Evolutionary conservation across 2,888 invertebrate genomes (phyloP), one percentile per base, ranked within the genome.

Genomic region (Julus scandinavius): DNA sequence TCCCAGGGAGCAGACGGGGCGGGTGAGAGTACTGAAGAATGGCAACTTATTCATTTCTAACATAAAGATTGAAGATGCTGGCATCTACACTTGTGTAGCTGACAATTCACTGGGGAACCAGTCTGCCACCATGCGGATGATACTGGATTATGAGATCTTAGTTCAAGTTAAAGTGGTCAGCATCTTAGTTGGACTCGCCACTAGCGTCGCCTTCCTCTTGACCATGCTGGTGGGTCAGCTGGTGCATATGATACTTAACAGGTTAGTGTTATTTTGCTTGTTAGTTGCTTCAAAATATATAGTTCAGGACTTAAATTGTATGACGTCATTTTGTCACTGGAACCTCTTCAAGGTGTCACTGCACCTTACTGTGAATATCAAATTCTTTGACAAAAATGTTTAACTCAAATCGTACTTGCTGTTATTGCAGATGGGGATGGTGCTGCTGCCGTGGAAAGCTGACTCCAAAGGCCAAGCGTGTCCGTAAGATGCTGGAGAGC

Each of bases 401-500:
- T 7, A 0, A 90, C 87, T 54, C 54, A 54, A 4, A 3, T 54
- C 15, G 0, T 54, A 13, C 4, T 17, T 54, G 1, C 15, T 38
- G 15, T 2, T 40, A 11, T 80, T 80, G 1, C 80, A 80, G 80
- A 38, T 87, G 87, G 87, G 87, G 87, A 29, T 90, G 88, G 87
- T 91, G 95, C 91, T 96, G 96, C 91, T 95, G 93, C 90, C 94
- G 94, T 87, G 95, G 94, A 90, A 94, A 90, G 49, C 88, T 91
- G 85, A 91, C 96, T 38, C 96, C 97, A 11, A 94, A 96, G 88
- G 95, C 96, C 45, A 95, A 96, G 89, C 97, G 97, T 92, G 95
- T 98, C 90, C 96, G 96, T 91, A 95, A 95, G 90, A 96, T 98
- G 95, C 93, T 98, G 91, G 97, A 98, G 92, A 96, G 96, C 92